Evolutionary conservation across 1,140 invertebrate species (phyloP).

Genomic region (Trichonephila inaurata): DNA sequence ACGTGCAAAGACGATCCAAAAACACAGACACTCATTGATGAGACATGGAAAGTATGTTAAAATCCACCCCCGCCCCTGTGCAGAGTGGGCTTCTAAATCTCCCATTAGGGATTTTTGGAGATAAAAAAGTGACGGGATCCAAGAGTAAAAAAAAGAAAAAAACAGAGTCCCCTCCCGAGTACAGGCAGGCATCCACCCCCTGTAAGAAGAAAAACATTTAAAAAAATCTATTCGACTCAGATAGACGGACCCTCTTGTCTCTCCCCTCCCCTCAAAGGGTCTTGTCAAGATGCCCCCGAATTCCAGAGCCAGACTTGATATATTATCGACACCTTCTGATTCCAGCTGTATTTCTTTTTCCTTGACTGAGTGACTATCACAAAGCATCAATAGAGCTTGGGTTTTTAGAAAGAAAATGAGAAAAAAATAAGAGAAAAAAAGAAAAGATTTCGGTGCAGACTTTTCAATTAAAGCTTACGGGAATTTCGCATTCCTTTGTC

Average conservation of each 20-base stretch:
- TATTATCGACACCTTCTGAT: constrained; percentile 38
- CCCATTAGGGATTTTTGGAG: constrained; percentile 29
- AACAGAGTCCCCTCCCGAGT: background rate
- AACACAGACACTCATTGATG: constrained; percentile 52
- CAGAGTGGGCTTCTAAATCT: constrained; percentile 6
- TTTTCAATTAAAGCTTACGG: constrained; percentile 15
- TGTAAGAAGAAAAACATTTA: background rate
- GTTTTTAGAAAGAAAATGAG: background rate
- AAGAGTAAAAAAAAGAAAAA: background rate
- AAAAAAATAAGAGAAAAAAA: background rate
- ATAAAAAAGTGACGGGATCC: constrained; percentile 24
- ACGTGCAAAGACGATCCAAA: constrained; percentile 20
- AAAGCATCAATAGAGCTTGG: background rate
- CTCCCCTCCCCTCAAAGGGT: background rate
- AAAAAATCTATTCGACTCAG: constrained; percentile 12
- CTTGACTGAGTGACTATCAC: background rate
- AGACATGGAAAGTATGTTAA: constrained; percentile 47
- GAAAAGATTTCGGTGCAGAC: background rate
- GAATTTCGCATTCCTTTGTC: background rate
- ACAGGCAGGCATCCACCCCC: constrained; percentile 10
- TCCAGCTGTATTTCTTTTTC: constrained; percentile 35
- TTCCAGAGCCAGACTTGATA: constrained; percentile 19
- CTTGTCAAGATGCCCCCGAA: constrained; percentile 29
- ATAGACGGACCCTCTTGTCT: background rate
- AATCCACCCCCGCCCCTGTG: constrained; percentile 14